Base-by-base conservation (phyloP, 2,797 vertebrate species). In the Epinephelus malabaricus region DNA sequence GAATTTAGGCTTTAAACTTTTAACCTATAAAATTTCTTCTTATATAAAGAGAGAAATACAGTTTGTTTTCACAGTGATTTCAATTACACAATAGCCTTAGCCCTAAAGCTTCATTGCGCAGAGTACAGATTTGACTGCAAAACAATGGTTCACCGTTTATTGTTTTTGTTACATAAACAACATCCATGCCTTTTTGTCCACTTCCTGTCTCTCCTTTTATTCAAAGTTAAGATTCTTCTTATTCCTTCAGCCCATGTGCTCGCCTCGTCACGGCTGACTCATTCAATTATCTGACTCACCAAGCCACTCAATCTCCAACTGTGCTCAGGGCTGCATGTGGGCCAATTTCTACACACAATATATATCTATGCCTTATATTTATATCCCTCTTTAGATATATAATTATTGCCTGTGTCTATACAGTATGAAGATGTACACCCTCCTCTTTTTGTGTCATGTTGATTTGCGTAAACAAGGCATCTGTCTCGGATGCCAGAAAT, bases 241-340 rank as follows among this genome's bases (percentile, higher is more conserved):
- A 65, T 69, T 76, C 77, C 87, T 79, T 86, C 73, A 78, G 59
- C 78, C 74, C 83, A 46, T 88, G 76, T 76, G 78, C 71, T 81
- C 83, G 79, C 76, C 78, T 82, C 61, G 78, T 94, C 92, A 94
- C 73, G 81, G 86, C 85, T 92, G 93, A 95, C 88, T 95, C 93
- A 94, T 93, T 94, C 88, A 90, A 94, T 95, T 95, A 94, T 92
- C 89, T 93, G 90, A 94, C 90, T 94, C 95, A 94, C 92, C 90
- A 91, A 85, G 71, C 89, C 89, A 85, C 83, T 91, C 81, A 82
- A 61, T 89, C 73, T 86, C 90, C 87, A 84, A 82, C 90, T 93
- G 90, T 85, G 85, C 79, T 81, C 55, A 78, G 55, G 81, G 78
- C 61, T 79, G 83, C 86, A 74, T 84, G 86, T 79, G 66, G 83